These are phyloP conservation scores for Polia nebulosa DNA, from an alignment of 2,888 invertebrate genomes.

Conservation along the genomic window DNA sequence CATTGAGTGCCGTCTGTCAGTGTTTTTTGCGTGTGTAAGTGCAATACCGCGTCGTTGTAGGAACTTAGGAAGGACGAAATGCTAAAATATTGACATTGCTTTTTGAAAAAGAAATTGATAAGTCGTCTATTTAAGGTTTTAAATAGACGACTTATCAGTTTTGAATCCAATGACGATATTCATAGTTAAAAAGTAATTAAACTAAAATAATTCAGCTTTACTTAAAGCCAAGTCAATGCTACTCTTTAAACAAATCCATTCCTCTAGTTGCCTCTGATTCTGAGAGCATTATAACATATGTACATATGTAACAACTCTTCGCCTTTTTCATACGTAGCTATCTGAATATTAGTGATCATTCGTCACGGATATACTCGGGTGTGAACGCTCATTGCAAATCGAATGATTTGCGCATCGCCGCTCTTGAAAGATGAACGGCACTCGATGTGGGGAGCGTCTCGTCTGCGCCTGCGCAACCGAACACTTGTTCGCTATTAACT, in stretches of 20 bases:
- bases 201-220: too few relatives aligned
- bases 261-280: neutral
- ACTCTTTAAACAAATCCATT: too few relatives aligned
- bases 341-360: conserved; percentile 61
- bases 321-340: neutral
- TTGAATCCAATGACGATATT: neutral
- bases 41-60: neutral
- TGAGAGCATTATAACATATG: neutral
- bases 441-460: conserved; percentile 66
- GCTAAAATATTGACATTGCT: too few relatives aligned
- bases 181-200: neutral
- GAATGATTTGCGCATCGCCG: conserved; percentile 79
- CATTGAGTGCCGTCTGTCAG: conserved; percentile 15
- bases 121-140: too few relatives aligned
- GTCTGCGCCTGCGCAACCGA: conserved; percentile 41
- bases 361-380: conserved; percentile 74
- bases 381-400: conserved; percentile 79
- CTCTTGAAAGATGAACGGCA: conserved; percentile 75
- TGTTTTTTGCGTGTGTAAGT: neutral
- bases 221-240: too few relatives aligned
- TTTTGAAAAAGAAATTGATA: too few relatives aligned
- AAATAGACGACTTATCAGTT: neutral
- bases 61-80: neutral
- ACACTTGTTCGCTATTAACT: conserved; percentile 63
- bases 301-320: neutral